Evolutionary conservation across 2,113 vertebrate genomes (phyloP).

Genomic region (Chloropsis hardwickii): DNA sequence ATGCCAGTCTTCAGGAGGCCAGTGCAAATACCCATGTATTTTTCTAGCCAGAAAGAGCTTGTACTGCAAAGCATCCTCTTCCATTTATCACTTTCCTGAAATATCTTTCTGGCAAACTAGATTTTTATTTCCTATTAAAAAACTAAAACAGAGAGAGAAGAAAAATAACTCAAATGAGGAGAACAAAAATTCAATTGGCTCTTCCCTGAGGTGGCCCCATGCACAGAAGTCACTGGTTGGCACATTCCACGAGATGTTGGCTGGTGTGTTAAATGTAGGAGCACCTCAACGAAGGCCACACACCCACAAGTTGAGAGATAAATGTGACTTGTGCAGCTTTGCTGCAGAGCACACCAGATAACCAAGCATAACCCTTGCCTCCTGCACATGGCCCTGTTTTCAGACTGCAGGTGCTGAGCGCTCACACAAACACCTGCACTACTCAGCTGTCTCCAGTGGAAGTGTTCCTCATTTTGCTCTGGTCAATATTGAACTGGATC

Average conservation of each 20-base stretch:
- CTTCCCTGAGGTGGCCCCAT: neutral
- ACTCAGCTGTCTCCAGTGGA: neutral
- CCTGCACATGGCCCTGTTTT: neutral
- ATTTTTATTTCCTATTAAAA: neutral
- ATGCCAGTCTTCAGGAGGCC: neutral
- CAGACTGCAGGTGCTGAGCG: neutral
- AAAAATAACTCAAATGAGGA: neutral
- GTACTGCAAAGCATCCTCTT: neutral
- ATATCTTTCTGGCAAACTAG: neutral
- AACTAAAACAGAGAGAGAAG: rapidly evolving
- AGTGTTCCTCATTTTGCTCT: neutral
- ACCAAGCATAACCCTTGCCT: neutral
- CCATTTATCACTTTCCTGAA: neutral
- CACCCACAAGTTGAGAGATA: neutral
- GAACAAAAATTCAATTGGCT: neutral
- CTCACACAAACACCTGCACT: neutral
- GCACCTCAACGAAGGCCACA: neutral
- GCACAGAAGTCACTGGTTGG: neutral
- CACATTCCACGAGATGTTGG: rapidly evolving
- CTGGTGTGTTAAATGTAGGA: neutral
- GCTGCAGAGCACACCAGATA: neutral
- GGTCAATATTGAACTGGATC: neutral
- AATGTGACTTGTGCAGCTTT: neutral
- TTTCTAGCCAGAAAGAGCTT: neutral
- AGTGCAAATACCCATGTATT: neutral